Conservation (phyloP, 2,797 vertebrate species). For the Chaenodraco wilsoni region DNA sequence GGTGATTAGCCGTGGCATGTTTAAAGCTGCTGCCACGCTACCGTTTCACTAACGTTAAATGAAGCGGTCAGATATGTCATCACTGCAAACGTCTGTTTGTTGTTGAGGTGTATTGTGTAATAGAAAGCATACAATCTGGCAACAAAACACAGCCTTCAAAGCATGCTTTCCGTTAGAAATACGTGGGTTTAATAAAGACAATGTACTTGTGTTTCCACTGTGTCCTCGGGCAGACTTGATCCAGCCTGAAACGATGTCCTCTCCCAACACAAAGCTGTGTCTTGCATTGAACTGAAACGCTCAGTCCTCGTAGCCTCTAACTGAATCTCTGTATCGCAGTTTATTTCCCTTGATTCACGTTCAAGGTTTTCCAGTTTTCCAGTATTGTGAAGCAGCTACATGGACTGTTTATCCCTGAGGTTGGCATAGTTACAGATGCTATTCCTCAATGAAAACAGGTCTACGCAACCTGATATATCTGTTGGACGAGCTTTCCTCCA, state of each 20-base stretch:
- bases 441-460: neutral
- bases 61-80: too few species aligned
- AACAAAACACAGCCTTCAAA: too few species aligned
- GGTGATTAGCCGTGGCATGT: too few species aligned
- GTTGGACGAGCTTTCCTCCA: neutral
- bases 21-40: too few species aligned
- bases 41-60: too few species aligned
- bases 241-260: neutral
- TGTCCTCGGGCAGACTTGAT: neutral
- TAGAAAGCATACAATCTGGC: too few species aligned
- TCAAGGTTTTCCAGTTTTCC: neutral
- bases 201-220: neutral
- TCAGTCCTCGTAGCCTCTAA: neutral
- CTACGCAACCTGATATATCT: neutral
- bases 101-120: too few species aligned
- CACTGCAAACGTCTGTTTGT: too few species aligned
- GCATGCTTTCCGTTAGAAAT: too few species aligned
- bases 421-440: neutral
- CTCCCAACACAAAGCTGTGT: slow-evolving; percentile 7
- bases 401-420: neutral
- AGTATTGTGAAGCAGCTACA: neutral
- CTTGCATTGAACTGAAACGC: neutral
- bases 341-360: neutral
- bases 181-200: neutral
- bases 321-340: neutral